Percentiles rank a stretch among this genome's conserved stretches.
Conservation (phyloP, 2,113 vertebrate genomes). For the Pedetes capensis region DNA sequence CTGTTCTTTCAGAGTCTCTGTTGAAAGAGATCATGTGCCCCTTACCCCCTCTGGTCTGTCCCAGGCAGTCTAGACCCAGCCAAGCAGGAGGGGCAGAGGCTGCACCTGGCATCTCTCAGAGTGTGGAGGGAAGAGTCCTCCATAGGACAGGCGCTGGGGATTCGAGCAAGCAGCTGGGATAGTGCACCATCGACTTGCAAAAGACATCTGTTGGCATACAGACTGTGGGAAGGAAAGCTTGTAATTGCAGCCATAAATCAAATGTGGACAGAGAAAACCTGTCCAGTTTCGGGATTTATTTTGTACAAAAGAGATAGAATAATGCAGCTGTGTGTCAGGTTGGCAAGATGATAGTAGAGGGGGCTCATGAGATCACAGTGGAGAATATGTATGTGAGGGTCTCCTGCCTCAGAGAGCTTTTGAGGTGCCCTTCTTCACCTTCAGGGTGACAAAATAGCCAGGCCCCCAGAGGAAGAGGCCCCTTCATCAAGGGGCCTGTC, state of each 20-base stretch:
- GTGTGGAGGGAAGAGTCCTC: background rate
- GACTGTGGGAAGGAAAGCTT: constrained; percentile 13
- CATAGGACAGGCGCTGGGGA: background rate
- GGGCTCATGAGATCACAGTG: background rate
- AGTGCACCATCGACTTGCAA: background rate
- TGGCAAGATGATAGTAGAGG: background rate
- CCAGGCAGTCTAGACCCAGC: background rate
- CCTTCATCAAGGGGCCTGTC: background rate
- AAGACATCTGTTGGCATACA: constrained; percentile 12
- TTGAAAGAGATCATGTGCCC: background rate
- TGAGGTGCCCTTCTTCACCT: background rate
- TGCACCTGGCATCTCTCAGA: background rate
- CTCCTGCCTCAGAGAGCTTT: background rate
- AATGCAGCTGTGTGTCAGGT: background rate
- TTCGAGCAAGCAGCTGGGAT: background rate
- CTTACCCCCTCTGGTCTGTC: background rate
- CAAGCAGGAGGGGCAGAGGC: too few species aligned
- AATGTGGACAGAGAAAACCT: constrained; percentile 2
- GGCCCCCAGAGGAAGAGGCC: background rate
- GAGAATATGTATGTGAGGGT: background rate
- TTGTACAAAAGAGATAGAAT: constrained; percentile 21
- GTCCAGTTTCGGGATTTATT: constrained; percentile 9
- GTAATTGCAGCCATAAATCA: constrained; percentile 66
- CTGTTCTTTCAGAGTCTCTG: background rate
- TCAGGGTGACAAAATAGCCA: background rate